Base-by-base conservation (phyloP, 2,888 invertebrate species). In the Caenorhabditis sulstoni region DNA sequence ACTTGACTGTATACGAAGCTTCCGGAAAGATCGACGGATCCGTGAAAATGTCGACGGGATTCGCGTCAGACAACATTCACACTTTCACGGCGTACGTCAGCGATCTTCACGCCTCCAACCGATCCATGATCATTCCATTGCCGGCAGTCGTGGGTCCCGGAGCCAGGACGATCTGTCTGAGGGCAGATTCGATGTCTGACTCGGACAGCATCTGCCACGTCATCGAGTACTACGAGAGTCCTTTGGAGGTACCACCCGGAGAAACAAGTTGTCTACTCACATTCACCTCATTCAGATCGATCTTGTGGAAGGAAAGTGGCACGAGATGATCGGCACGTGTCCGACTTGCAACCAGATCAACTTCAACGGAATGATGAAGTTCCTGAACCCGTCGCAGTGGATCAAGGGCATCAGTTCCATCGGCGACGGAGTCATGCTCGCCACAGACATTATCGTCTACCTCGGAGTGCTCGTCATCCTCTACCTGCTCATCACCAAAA, bases 261-360 rank as follows among this genome's bases (percentile, higher is more conserved):
- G 9, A 23, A 68, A 11, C 7, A 3, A 1, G 5, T 29, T 29
- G 3, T 29, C 29, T 29, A n/a, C n/a, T 29, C 29, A 29, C 7
- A 5, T 7, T 29, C 29, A 3, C 14, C 16, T 7, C 5, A 47
- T 81, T 49, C 71, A 83, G 80, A 82, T 86, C 14, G 83, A 86
- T 76, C 53, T 86, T 12, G 82, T 81, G 14, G 76, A 81, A 45
- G 81, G 81, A 53, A 81, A 80, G 45, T 86, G 85, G 85, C 81
- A 79, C 18, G 82, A 84, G 52, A 76, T 79, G 76, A 77, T 81
- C 29, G 85, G 85, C 37, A 64, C 79, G 5, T 89, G 89, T 59
- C 85, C 87, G 3, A 82, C 85, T 11, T 89, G 89, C 78, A 89
- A 89, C 58, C 82, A 86, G 45, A 79, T 88, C 50, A 82, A 81